These are phyloP conservation scores for Diacarnus erythraeanus DNA, from an alignment of 37 sponge, comb jelly and placozoan genomes.

Conservation along the genomic window DNA sequence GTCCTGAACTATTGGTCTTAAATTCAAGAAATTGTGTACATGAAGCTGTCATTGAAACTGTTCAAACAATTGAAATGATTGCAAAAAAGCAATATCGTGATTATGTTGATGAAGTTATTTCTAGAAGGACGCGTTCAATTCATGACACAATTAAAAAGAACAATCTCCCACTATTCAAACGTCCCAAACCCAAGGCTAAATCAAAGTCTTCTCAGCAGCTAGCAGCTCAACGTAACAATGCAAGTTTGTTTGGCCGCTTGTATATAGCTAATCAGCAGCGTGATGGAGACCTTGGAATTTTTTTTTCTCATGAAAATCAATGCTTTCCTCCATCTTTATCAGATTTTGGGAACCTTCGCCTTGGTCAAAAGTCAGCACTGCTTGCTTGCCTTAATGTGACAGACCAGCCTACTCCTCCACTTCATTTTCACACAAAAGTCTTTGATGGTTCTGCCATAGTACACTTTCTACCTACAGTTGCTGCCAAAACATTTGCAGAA, in stretches of 20 bases:
- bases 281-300: background rate
- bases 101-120: too few relatives aligned
- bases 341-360: conserved; percentile 2
- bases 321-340: background rate
- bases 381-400: background rate
- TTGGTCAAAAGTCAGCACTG: background rate
- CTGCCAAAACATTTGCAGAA: background rate
- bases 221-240: background rate
- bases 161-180: background rate
- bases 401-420: background rate
- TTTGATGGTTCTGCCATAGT: background rate
- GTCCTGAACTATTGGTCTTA: too few relatives aligned
- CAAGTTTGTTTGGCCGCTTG: background rate
- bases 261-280: conserved; percentile 2
- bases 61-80: too few relatives aligned
- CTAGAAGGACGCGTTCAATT: too few relatives aligned
- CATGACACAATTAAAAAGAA: background rate
- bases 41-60: too few relatives aligned
- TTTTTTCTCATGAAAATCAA: conserved; percentile 1
- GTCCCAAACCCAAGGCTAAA: background rate
- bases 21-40: too few relatives aligned
- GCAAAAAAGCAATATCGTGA: too few relatives aligned
- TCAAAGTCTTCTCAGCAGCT: background rate
- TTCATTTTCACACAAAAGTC: background rate
- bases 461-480: background rate